These are phyloP conservation scores for Vireo griseus DNA, from an alignment of 2,797 vertebrate species.

Conservation along the genomic window DNA sequence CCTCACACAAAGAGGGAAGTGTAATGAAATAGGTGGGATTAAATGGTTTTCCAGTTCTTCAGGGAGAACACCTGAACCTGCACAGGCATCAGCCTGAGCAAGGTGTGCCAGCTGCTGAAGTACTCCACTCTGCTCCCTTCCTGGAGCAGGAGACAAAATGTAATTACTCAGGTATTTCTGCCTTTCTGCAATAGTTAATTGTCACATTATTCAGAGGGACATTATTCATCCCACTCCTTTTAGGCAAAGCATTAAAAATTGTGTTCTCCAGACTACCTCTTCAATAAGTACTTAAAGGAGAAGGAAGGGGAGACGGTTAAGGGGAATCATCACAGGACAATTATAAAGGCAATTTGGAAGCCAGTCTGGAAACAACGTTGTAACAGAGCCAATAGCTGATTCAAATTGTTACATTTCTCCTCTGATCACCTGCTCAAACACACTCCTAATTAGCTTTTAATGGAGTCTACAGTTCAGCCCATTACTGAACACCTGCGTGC, in stretches of 20 bases:
- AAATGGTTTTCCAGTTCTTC: neutral
- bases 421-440: slow-evolving; percentile 38
- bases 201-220: neutral
- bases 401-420: slow-evolving; percentile 1
- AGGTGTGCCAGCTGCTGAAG: neutral
- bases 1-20: neutral
- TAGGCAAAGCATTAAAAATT: neutral
- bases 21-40: neutral
- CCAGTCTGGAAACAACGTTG: slow-evolving; percentile 40
- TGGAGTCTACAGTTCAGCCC: neutral
- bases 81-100: neutral
- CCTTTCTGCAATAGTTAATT: neutral
- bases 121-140: neutral
- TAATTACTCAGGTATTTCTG: neutral
- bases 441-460: slow-evolving; percentile 19
- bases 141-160: neutral
- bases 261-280: neutral
- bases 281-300: neutral
- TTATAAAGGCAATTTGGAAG: slow-evolving; percentile 36
- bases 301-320: slow-evolving; percentile 1
- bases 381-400: slow-evolving; percentile 30
- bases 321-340: neutral
- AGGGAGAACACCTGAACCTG: neutral
- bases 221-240: neutral
- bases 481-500: neutral